Conservation (phyloP, 2,888 invertebrate genomes). For the Neoitamus cyanurus region DNA sequence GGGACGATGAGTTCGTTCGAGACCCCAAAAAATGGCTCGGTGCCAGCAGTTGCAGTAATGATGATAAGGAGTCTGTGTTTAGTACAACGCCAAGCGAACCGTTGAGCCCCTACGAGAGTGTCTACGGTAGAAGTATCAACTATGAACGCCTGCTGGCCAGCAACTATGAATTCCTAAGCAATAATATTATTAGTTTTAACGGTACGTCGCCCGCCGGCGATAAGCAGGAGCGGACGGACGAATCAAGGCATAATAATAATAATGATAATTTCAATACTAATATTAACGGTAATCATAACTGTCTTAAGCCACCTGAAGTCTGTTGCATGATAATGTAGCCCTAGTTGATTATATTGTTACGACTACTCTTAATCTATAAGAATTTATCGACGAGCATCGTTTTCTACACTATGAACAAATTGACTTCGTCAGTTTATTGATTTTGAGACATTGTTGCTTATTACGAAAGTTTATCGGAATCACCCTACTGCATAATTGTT, state of each 20-base stretch:
- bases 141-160: slow-evolving; percentile 57
- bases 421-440: slow-evolving; percentile 37
- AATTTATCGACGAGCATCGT: slow-evolving; percentile 33
- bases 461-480: slow-evolving; percentile 42
- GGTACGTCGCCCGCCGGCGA: slow-evolving; percentile 12
- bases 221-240: background rate
- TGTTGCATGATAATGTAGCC: slow-evolving; percentile 55
- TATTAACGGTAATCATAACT: slow-evolving; percentile 49
- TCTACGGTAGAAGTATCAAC: slow-evolving; percentile 65
- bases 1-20: slow-evolving; percentile 52
- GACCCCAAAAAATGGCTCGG: slow-evolving; percentile 50
- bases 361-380: background rate
- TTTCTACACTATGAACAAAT: slow-evolving; percentile 33
- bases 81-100: slow-evolving; percentile 31
- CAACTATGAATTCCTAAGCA: slow-evolving; percentile 53
- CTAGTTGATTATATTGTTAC: slow-evolving; percentile 32
- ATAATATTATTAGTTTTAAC: slow-evolving; percentile 52
- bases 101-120: slow-evolving; percentile 63
- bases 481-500: slow-evolving; percentile 19
- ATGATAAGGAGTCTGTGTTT: background rate
- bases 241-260: slow-evolving; percentile 39
- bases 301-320: slow-evolving; percentile 54
- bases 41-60: background rate
- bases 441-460: slow-evolving; percentile 52
- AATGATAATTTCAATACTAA: slow-evolving; percentile 42